A percentile compares a stretch with the other conserved stretches of the same genome.
phyloP scores from a whole-genome alignment of 2,888 invertebrate species.

The Chloroclysta siterata region DNA sequence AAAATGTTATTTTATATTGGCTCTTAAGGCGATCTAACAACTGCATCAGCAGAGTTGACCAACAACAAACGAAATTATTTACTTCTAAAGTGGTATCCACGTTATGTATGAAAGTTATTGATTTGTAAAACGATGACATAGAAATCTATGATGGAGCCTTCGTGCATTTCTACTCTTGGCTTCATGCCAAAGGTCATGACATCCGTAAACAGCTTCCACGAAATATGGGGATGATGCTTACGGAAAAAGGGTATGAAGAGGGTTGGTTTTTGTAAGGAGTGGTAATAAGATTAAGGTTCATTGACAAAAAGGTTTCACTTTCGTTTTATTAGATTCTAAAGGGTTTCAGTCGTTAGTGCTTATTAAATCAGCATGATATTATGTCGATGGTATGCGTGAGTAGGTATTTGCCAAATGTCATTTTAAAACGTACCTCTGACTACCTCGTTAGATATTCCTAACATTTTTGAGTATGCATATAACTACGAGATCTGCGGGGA shows the following conservation, averaged over 20 bases:
- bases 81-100: background rate
- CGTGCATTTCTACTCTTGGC: slow-evolving; percentile 8
- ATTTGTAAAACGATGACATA: slow-evolving; percentile 2
- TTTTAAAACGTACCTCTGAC: too few relatives aligned
- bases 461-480: too few relatives aligned
- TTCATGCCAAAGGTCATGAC: slow-evolving; percentile 10
- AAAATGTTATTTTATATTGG: too few relatives aligned
- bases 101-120: background rate
- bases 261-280: background rate
- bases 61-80: background rate
- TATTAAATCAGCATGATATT: too few relatives aligned
- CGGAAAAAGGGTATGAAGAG: background rate
- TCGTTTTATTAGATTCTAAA: too few relatives aligned
- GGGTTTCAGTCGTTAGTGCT: too few relatives aligned
- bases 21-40: too few relatives aligned
- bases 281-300: background rate
- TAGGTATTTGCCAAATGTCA: too few relatives aligned
- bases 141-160: background rate
- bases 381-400: too few relatives aligned
- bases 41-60: too few relatives aligned
- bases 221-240: slow-evolving; percentile 4
- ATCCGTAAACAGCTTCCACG: background rate
- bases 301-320: background rate
- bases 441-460: too few relatives aligned
- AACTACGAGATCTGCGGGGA: too few relatives aligned